Conservation (phyloP, 1,140 invertebrate species). For the Triops longicaudatus region DNA sequence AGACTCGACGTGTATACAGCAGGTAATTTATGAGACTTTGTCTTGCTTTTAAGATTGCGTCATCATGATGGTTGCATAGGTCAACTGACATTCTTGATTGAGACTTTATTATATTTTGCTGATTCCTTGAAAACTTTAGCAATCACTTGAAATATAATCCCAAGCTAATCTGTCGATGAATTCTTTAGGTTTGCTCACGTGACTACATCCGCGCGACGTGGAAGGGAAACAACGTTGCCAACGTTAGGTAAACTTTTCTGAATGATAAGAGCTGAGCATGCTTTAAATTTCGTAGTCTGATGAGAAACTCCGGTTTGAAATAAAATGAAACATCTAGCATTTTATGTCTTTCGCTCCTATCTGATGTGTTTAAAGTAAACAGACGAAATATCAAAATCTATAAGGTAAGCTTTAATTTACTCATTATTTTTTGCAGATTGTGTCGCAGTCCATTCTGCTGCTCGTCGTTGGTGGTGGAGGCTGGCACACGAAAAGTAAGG, state of each 20-base stretch:
- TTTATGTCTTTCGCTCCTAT: slow-evolving; percentile 43
- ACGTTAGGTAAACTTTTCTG: no score
- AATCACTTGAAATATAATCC: no score
- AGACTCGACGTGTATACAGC: no score
- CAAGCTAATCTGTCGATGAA: no score
- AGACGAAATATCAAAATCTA: no score
- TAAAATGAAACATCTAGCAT: slow-evolving; percentile 33
- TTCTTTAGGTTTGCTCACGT: not conserved
- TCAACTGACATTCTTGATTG: slow-evolving; percentile 37
- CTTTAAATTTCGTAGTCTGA: not conserved
- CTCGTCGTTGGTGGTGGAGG: no score
- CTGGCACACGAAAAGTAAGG: no score
- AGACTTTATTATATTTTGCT: not conserved
- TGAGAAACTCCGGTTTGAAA: not conserved
- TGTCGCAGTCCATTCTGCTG: not conserved
- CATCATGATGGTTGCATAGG: slow-evolving; percentile 41
- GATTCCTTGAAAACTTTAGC: slow-evolving; percentile 2
- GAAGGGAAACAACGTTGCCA: no score
- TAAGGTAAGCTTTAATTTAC: no score
- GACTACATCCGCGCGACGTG: no score
- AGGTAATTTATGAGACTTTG: slow-evolving; percentile 21
- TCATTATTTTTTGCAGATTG: no score
- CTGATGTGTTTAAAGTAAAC: slow-evolving; percentile 33
- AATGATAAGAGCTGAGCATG: not conserved
- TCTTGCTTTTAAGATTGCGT: slow-evolving; percentile 1